Percentiles rank a stretch among this genome's conserved stretches.
phyloP scores from a whole-genome alignment of 2,888 invertebrate genomes.

The Tipula helvola region DNA sequence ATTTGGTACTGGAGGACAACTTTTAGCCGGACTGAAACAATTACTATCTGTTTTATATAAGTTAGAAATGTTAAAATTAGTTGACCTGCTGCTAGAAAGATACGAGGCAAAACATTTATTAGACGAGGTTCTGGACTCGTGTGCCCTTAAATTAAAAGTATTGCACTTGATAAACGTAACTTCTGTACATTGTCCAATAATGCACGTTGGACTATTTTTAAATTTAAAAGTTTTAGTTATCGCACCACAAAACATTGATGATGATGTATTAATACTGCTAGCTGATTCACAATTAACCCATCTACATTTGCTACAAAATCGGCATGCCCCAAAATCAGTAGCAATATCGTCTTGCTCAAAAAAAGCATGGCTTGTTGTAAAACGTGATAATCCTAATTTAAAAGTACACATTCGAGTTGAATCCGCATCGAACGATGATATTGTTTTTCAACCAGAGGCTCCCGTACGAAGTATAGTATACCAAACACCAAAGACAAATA shows the following conservation, averaged over 20 bases:
- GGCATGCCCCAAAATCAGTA: constrained; percentile 46
- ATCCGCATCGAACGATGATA: constrained; percentile 42
- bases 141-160: constrained; percentile 46
- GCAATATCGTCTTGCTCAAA: constrained; percentile 38
- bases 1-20: constrained; percentile 67
- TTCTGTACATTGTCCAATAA: constrained; percentile 50
- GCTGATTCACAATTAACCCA: constrained; percentile 49
- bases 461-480: constrained; percentile 54
- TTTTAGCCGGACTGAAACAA: constrained; percentile 50
- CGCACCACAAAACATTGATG: constrained; percentile 62
- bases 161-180: constrained; percentile 64
- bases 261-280: constrained; percentile 54
- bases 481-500: constrained; percentile 46
- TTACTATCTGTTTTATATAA: constrained; percentile 52
- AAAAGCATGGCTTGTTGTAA: constrained; percentile 37
- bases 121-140: constrained; percentile 55
- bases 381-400: constrained; percentile 45
- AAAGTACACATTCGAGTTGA: constrained; percentile 56
- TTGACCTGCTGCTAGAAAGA: constrained; percentile 61
- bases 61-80: constrained; percentile 50
- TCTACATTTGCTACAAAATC: constrained; percentile 61
- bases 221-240: constrained; percentile 54
- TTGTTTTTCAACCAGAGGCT: constrained; percentile 56
- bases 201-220: constrained; percentile 63
- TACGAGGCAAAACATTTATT: constrained; percentile 56